Evolutionary conservation across 2,888 invertebrate species (phyloP), one percentile per base, ranked within the genome.

Genomic region (Ophioninae sp.): DNA sequence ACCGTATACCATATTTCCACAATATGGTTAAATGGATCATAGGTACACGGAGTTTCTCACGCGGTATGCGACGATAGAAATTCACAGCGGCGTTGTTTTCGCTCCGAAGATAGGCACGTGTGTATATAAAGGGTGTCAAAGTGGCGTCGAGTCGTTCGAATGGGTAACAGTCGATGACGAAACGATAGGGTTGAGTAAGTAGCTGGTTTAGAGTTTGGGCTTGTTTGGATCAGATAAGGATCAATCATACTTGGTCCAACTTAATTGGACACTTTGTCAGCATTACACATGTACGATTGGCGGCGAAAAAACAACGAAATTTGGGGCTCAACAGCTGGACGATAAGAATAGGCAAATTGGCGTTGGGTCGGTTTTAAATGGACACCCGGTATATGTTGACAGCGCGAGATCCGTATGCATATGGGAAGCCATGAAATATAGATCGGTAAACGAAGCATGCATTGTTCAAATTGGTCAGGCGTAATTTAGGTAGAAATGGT

Each of bases 1-100:
- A 63, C 63, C 77, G 37, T 13, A 44, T 20, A 63, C 51, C 22
- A 69, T 63, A 69, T 69, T 65, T 68, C 68, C 44, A 23, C 37
- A 20, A 22, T 77, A 69, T 63, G 44, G 63, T 77, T 69, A 77
- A 69, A 77, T 23, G 77, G 51, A 63, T 77, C 69, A 61, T 63
- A 22, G 7, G 51, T 51, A 22, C 77, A 41, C 30, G 61, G 37
- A 44, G 61, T 41, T 61, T 77, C 44, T 61, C 63, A 22, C 61
- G 37, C 51, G 69, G 56, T 74, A n/a, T n/a, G 39, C 7, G 23
- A 64, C 30, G 20, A 61, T 59, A 41, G 61, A 68, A 77, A 44
- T 30, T 23, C 6, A 17, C 8, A 77, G 37, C 59, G 56, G 44
- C 76, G 56, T 59, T 68, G 41, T 68, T 65, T 20, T 22, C 65